Base-by-base conservation (phyloP, 2,888 invertebrate species). In the Lycocerus yunnanus region DNA sequence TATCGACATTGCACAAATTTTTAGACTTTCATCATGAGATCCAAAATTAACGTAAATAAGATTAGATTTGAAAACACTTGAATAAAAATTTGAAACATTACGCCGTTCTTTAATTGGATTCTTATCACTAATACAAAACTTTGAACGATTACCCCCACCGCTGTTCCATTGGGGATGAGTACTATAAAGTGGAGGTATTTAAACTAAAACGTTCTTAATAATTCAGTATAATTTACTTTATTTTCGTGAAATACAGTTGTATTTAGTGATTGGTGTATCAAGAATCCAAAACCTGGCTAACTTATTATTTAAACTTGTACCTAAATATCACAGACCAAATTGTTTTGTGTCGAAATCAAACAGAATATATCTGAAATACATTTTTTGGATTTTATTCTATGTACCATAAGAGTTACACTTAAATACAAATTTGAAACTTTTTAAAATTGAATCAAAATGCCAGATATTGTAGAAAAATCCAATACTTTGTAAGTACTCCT, bases 281-380 rank as follows among this genome's bases (percentile, higher is more conserved):
- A 43, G n/a, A 43, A 43, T 43, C n/a, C 63, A 72, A 77, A 84
- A 78, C 81, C 85, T 85, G 85, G 85, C 85, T 82, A 83, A 82
- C 63, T 70, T 73, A 76, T 76, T 73, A 58, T 67, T 80, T 84
- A 84, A 83, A 88, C 87, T 87, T 84, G 88, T 88, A 86, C 89
- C 90, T 83, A 90, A 84, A 88, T 90, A 87, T 87, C 88, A 84
- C 81, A 89, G 81, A 88, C 88, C 84, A 87, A 90, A 84, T 88
- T 90, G 86, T 88, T 90, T 88, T 87, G 89, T 89, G 70, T 85
- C 85, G 1, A 84, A 86, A 76, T 83, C 78, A 66, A 84, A 84
- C 79, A 84, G 83, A 81, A 83, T 85, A 74, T 83, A 86, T 71
- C 77, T 85, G 76, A 84, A 85, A 77, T 84, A 79, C 68, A 86